These are phyloP conservation scores for Apodemus sylvaticus DNA, from an alignment of 2,113 vertebrate species.

Conservation along the genomic window DNA sequence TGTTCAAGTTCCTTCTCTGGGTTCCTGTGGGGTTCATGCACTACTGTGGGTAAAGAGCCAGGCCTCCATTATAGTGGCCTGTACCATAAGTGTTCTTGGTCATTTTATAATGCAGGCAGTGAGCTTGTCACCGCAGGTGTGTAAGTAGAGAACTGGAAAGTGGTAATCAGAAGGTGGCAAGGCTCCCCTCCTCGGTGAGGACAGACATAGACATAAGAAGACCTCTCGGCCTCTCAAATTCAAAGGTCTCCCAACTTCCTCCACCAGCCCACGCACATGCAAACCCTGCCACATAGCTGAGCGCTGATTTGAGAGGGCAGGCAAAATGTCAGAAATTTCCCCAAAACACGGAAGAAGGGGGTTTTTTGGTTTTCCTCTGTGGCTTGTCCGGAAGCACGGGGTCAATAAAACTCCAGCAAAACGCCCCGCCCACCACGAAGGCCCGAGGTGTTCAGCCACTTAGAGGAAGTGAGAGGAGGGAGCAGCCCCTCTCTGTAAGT, in stretches of 20 bases:
- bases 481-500: not conserved
- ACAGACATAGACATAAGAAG: not conserved
- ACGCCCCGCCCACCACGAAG: constrained; percentile 52
- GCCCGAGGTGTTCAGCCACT: not conserved
- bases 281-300: not conserved
- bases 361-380: constrained; percentile 61
- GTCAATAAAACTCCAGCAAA: constrained; percentile 77
- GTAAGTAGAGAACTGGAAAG: not conserved
- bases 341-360: constrained; percentile 41
- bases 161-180: not conserved
- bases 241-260: constrained; percentile 59
- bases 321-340: constrained; percentile 81
- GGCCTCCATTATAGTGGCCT: not conserved
- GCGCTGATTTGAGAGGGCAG: not conserved
- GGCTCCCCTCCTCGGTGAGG: not conserved
- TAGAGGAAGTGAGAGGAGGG: not conserved
- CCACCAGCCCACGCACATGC: not conserved
- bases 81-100: rapidly evolving
- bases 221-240: not conserved
- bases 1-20: not conserved
- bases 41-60: not conserved
- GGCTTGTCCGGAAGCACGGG: constrained; percentile 57
- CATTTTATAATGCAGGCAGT: not conserved
- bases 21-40: not conserved
- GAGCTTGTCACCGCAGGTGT: not conserved